These are phyloP conservation scores for Amphiprion ocellaris DNA, from an alignment of 2,113 vertebrate genomes.

Conservation along the genomic window DNA sequence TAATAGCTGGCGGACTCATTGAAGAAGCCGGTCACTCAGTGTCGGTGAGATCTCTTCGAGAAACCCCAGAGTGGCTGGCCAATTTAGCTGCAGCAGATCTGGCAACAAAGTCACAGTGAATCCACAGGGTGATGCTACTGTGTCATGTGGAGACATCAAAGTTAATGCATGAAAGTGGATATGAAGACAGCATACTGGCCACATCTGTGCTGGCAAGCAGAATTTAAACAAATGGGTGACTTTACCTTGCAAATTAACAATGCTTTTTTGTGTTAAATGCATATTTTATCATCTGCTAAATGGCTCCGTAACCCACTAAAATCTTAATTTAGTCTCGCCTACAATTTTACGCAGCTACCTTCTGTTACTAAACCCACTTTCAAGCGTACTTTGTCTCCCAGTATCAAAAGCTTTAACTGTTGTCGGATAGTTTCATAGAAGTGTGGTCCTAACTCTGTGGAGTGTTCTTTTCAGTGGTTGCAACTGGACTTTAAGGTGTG, in stretches of 20 bases:
- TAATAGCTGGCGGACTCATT: conserved; percentile 46
- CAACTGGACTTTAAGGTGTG: too few relatives aligned
- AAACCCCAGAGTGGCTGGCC: conserved; percentile 19
- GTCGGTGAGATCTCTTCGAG: conserved; percentile 24
- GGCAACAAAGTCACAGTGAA: conserved; percentile 40
- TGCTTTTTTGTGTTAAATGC: conserved; percentile 11
- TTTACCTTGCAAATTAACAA: conserved; percentile 34
- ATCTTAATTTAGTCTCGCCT: conserved; percentile 33
- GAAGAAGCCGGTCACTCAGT: conserved; percentile 49
- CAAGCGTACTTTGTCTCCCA: neutral
- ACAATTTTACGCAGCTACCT: conserved; percentile 12
- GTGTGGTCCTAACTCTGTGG: too few relatives aligned
- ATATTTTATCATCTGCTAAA: conserved; percentile 27
- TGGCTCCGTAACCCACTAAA: conserved; percentile 4
- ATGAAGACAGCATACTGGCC: conserved; percentile 28
- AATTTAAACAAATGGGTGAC: conserved; percentile 25
- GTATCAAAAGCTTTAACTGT: neutral
- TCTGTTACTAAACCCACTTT: conserved; percentile 8
- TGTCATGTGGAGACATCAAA: conserved; percentile 41
- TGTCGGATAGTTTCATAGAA: neutral
- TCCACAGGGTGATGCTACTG: conserved; percentile 10
- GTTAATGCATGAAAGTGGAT: conserved; percentile 36
- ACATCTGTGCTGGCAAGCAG: neutral
- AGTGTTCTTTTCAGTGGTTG: neutral
- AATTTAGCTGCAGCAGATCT: conserved; percentile 57